A percentile compares a stretch with the other conserved stretches of the same genome.
Conservation (phyloP, 2,888 invertebrate species). For the Aricia artaxerxes region DNA sequence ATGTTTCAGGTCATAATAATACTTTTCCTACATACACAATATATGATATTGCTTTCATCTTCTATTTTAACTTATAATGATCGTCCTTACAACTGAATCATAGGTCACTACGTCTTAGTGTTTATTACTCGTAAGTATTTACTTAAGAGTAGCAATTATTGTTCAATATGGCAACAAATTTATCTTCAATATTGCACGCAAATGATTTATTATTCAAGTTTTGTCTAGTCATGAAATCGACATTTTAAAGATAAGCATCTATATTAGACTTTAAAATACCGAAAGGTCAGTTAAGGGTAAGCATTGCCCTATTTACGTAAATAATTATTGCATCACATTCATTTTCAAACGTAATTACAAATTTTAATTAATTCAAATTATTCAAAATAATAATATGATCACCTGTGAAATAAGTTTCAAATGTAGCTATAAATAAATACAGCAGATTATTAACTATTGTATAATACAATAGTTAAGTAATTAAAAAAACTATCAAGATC, state of each 20-base stretch:
- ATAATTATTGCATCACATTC: constrained; percentile 23
- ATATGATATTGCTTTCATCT: not conserved
- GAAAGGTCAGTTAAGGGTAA: constrained; percentile 25
- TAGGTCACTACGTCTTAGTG: not conserved
- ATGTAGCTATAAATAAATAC: not conserved
- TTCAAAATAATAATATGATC: not conserved
- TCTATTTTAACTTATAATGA: not conserved
- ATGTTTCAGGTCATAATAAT: not conserved
- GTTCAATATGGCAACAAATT: not conserved
- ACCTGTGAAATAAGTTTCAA: not conserved
- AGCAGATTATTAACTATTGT: too few relatives aligned
- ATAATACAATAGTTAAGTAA: too few relatives aligned
- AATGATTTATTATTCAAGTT: constrained; percentile 29
- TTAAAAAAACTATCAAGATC: too few relatives aligned
- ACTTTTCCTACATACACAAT: not conserved
- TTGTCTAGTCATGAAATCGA: constrained; percentile 30
- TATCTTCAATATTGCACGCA: not conserved
- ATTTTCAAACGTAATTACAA: constrained; percentile 17
- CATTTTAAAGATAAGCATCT: constrained; percentile 22
- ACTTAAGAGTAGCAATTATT: not conserved
- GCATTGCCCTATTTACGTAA: constrained; percentile 25
- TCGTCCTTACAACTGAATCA: not conserved
- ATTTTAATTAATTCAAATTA: constrained; percentile 13
- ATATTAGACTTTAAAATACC: constrained; percentile 27
- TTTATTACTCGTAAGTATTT: too few relatives aligned